Conservation (phyloP, 1,140 invertebrate species). For the Marisa cornuarietis region DNA sequence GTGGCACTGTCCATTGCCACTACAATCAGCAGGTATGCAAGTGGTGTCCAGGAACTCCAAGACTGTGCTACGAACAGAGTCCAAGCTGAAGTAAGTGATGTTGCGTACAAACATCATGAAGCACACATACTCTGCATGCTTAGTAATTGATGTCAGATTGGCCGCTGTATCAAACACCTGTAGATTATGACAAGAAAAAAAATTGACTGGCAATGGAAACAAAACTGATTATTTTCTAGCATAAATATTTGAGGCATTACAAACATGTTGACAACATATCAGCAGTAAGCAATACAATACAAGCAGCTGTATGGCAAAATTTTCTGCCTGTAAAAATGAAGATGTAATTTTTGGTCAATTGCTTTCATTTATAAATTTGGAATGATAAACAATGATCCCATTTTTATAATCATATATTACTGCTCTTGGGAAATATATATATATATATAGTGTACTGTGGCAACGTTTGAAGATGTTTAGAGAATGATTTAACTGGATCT, state of each 20-base stretch:
- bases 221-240: too few relatives aligned
- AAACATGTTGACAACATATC: too few relatives aligned
- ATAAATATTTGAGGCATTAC: too few relatives aligned
- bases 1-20: conserved; percentile 20
- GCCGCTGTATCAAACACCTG: not conserved
- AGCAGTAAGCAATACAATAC: too few relatives aligned
- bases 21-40: conserved; percentile 21
- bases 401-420: not conserved
- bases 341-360: not conserved
- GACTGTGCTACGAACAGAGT: not conserved
- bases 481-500: not conserved
- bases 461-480: too few relatives aligned
- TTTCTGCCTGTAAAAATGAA: not conserved
- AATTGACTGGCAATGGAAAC: too few relatives aligned
- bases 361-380: not conserved
- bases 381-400: not conserved
- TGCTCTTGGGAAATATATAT: not conserved
- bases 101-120: conserved; percentile 9
- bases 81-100: conserved; percentile 6
- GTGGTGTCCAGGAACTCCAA: conserved; percentile 14
- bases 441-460: not conserved
- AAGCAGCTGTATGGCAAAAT: too few relatives aligned
- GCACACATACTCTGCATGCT: conserved; percentile 1
- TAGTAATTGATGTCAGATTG: not conserved
- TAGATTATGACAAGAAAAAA: not conserved